Conservation (phyloP, 2,797 vertebrate species). For the Urophycis tenuis region DNA sequence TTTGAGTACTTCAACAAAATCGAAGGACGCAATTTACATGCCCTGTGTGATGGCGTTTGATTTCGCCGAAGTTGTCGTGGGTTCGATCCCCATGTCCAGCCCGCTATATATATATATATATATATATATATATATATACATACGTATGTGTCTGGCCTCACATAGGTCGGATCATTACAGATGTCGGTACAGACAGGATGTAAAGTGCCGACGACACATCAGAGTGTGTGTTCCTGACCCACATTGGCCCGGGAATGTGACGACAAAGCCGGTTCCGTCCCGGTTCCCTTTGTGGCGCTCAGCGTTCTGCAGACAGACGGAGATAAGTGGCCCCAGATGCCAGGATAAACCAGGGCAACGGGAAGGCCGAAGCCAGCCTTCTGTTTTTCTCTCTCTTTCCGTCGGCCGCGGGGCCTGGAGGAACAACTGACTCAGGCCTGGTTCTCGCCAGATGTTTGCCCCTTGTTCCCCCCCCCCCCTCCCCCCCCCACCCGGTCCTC, state of each 20-base stretch:
- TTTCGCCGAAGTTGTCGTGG: too few relatives aligned
- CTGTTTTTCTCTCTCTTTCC: constrained; percentile 72
- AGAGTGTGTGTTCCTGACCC: neutral
- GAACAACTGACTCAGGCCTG: constrained; percentile 71
- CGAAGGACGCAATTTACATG: neutral
- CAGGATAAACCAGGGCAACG: constrained; percentile 49
- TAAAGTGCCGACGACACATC: neutral
- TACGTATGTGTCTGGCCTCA: too few relatives aligned
- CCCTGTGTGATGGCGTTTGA: too few relatives aligned
- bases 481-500: neutral
- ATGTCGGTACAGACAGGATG: too few relatives aligned
- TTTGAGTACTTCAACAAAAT: neutral
- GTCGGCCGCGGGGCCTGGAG: constrained; percentile 64
- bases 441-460: neutral
- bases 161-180: too few relatives aligned
- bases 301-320: constrained; percentile 15
- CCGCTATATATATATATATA: too few relatives aligned
- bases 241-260: neutral
- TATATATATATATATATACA: too few relatives aligned
- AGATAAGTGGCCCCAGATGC: constrained; percentile 58
- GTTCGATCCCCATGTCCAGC: neutral
- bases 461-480: neutral
- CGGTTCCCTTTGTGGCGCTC: neutral
- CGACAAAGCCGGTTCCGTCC: too few relatives aligned
- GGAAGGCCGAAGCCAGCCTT: constrained; percentile 56